Base-by-base conservation (phyloP, 2,797 vertebrate species). In the Poliocrania exsul region DNA sequence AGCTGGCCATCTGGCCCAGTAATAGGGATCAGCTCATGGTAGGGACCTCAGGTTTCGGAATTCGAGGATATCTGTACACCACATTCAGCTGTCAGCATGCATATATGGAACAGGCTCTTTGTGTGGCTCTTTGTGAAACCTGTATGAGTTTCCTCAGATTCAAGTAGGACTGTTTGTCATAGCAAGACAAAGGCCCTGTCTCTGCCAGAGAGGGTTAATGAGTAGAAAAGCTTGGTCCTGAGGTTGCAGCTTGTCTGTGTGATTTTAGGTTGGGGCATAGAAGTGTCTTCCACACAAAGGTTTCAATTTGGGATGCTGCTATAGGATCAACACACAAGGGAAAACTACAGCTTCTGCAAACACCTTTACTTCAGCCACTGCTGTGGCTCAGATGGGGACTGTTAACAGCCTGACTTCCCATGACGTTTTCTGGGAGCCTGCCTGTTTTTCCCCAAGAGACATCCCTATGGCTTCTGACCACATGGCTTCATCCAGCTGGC, bases 1-100 rank as follows among this genome's bases (percentile, higher is more conserved):
- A 94, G 58, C 66, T 84, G 80, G 38, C 88, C 81, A 81, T 88
- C 81, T 90, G 70, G 66, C 81, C 47, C 38, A 58, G 29, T 78
- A 65, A 61, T 16, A 88, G 20, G 66, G 62, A 88, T 84, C 70
- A 79, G 44, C 51, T 93, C 17, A 13, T 65, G n/a, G 58, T 44
- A 66, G 44, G 9, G 47, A 88, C 49, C 40, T 66, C 25, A 16
- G n/a, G 28, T 88, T 92, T 71, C 1, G 0, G 37, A 83, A 77
- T 61, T 80, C 9, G 8, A 50, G 35, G 62, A 3, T 77, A n/a
- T 70, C 62, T 25, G 12, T 40, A 38, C 25, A 31, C 57, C 57
- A 6, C 18, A 42, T 46, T 74, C 56, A 61, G 35, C 72, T 88
- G 35, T 50, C 62, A 69, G 61, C 28, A 11, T 20, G 16, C 17